Base-by-base conservation (phyloP, 2,797 vertebrate genomes). In the Hippopotamyrus pictus region DNA sequence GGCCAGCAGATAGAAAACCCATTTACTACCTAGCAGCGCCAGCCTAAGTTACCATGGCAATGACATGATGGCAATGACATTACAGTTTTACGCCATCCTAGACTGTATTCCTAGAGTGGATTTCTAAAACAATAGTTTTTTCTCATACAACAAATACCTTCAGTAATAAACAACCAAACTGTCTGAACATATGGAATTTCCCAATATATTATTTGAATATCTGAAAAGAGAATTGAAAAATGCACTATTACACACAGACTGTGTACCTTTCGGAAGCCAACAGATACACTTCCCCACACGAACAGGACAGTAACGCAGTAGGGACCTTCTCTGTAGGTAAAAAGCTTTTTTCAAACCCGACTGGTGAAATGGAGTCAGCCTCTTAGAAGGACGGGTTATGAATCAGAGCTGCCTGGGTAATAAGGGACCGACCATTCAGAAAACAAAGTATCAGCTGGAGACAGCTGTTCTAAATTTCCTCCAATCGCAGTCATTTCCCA, bases 21-120 rank as follows among this genome's bases (percentile, higher is more conserved):
- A 86, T 93, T 91, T 92, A 87, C 90, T 91, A 89, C 89, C 88
- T 87, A 57, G 89, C 94, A 99, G 98, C 95, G 96, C 98, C 0
- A 95, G 99, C 93, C 98, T 97, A 93, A 98, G 96, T 94, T 99
- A 99, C 93, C 98, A 98, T 9, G 98, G 98, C 90, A 97, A 98
- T 2, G 96, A 98, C 90, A 93, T 99, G 96, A 99, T 99, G 98
- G 98, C 98, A 0, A 96, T 97, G 92, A 82, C 94, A 93, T 62
- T 97, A 99, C 95, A 99, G 99, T n/a, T 37, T 97, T 97, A 1
- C 97, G 99, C 94, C 98, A 97, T 54, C 17, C 51, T 99, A 98
- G 98, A 99, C 82, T 22, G 37, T 82, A 82, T 82, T 82, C 41
- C 76, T 82, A 82, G 37, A 98, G 87, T 99, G 98, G 98, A 99